Evolutionary conservation across 2,888 invertebrate species (phyloP).

Genomic region (Aromia moschata): DNA sequence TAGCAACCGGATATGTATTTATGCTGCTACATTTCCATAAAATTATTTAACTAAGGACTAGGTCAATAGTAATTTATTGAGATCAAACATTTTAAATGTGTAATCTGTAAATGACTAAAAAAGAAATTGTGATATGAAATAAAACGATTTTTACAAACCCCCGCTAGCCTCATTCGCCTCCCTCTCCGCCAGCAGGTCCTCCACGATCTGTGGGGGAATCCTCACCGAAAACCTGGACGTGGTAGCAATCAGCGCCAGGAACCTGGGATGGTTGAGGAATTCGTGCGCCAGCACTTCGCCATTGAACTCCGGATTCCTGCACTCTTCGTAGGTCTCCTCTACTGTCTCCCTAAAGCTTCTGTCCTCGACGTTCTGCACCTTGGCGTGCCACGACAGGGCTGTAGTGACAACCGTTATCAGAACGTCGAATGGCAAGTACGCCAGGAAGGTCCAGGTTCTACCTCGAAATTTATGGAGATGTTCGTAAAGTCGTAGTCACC

Average conservation of each 20-base stretch:
- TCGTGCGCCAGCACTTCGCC: slow-evolving; percentile 53
- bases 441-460: slow-evolving; percentile 30
- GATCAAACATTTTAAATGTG: slow-evolving; percentile 18
- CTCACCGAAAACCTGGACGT: slow-evolving; percentile 50
- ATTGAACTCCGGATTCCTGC: slow-evolving; percentile 50
- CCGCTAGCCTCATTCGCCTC: neutral
- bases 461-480: neutral
- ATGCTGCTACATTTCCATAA: too few species aligned
- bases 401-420: slow-evolving; percentile 52
- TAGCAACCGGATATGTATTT: too few species aligned
- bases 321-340: slow-evolving; percentile 50
- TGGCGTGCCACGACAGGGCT: slow-evolving; percentile 54
- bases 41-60: too few species aligned
- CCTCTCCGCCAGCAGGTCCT: slow-evolving; percentile 23
- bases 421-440: slow-evolving; percentile 52
- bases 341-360: slow-evolving; percentile 52
- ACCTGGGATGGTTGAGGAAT: slow-evolving; percentile 48
- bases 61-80: slow-evolving; percentile 20
- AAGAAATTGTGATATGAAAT: slow-evolving; percentile 25
- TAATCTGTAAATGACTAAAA: slow-evolving; percentile 17
- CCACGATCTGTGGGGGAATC: slow-evolving; percentile 46
- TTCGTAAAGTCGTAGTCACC: neutral
- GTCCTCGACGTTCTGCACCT: slow-evolving; percentile 48
- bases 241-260: slow-evolving; percentile 44
- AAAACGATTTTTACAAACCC: slow-evolving; percentile 26